Conservation (phyloP, 2,797 vertebrate genomes). For the Paguma larvata region DNA sequence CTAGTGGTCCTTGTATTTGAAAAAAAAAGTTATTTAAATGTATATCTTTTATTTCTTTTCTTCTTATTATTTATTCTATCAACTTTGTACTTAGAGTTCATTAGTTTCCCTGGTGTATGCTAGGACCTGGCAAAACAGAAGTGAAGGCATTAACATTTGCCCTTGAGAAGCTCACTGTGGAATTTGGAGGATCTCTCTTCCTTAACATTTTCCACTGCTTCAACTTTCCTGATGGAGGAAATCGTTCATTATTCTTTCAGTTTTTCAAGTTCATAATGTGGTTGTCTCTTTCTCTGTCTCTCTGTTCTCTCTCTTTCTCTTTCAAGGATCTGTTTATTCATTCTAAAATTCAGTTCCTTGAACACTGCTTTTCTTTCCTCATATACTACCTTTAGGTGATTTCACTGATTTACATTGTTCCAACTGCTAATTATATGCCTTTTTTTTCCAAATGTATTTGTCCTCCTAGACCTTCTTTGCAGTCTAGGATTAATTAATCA, state of each 20-base stretch:
- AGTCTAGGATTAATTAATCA: conserved; percentile 58
- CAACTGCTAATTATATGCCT: neutral
- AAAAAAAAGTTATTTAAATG: neutral
- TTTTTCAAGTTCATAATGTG: neutral
- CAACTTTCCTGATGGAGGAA: neutral
- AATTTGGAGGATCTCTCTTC: neutral
- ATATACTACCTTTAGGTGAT: neutral
- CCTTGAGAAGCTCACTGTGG: neutral
- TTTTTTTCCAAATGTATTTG: conserved; percentile 36
- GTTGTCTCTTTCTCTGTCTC: neutral
- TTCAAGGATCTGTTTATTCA: neutral
- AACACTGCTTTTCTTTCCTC: neutral
- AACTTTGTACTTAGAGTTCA: neutral
- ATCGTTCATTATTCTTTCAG: neutral
- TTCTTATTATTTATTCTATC: neutral
- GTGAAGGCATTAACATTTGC: neutral
- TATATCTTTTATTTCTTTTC: neutral
- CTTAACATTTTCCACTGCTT: neutral
- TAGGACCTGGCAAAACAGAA: neutral
- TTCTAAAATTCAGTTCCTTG: neutral
- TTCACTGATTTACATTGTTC: neutral
- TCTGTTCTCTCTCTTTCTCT: neutral
- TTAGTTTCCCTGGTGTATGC: neutral
- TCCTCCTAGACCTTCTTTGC: conserved; percentile 7
- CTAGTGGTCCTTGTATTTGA: neutral